phyloP scores from a whole-genome alignment of 2,113 vertebrate genomes.

The Nicator chloris region DNA sequence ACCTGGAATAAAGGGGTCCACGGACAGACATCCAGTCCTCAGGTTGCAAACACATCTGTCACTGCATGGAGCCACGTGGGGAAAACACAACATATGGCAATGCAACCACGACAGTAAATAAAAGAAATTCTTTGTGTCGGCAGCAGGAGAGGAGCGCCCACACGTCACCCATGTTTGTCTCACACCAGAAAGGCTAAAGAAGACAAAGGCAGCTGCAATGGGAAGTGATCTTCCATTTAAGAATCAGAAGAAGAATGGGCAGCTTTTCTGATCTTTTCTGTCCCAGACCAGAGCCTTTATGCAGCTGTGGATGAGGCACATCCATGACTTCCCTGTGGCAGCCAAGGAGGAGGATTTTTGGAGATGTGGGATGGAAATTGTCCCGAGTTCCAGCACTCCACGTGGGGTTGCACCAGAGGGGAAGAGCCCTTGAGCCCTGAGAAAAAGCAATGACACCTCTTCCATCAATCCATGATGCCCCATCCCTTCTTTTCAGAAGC shows the following conservation, averaged over 20 bases:
- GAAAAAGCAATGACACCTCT: neutral
- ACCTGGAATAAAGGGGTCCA: neutral
- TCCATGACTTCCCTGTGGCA: neutral
- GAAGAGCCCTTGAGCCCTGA: neutral
- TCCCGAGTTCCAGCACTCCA: neutral
- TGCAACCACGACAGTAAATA: constrained; percentile 22
- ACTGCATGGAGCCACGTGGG: neutral
- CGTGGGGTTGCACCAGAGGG: neutral
- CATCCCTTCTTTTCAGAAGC: neutral
- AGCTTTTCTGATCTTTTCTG: neutral
- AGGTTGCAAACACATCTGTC: neutral
- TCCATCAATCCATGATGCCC: neutral
- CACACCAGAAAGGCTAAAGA: neutral
- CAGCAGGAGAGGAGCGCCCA: neutral
- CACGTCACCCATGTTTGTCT: neutral
- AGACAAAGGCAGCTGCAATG: neutral
- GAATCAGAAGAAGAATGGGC: neutral
- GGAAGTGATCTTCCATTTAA: neutral
- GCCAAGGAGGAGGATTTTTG: neutral
- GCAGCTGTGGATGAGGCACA: neutral
- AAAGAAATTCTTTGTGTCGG: neutral
- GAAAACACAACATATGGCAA: constrained; percentile 10
- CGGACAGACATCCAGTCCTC: neutral
- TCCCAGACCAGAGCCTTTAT: neutral
- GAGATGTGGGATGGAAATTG: neutral